Base-by-base conservation (phyloP, 2,797 vertebrate species). In the Siniperca obscura region DNA sequence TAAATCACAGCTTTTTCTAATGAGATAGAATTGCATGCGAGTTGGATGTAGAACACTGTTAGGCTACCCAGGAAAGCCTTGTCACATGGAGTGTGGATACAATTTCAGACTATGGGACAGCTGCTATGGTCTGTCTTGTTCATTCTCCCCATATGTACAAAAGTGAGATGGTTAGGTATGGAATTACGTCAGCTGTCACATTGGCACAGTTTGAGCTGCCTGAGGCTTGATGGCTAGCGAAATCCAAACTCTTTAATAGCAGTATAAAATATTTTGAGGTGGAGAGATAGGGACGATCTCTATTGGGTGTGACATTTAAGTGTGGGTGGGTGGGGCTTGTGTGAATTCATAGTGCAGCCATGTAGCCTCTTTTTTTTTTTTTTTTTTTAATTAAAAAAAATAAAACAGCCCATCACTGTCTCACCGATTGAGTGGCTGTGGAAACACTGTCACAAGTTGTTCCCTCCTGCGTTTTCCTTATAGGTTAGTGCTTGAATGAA, bases 41-140 rank as follows among this genome's bases (percentile, higher is more conserved):
- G 27, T 68, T 82, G 46, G 57, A 55, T 2, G 57, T 19, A 61
- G 57, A 65, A 34, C 48, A 10, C 19, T 59, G 21, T 36, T 7
- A 10, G 7, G 12, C 48, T 61, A 48, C 19, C 2, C 25, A 48
- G n/a, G 16, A 76, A 84, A 64, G 42, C 19, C 57, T 62, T 46
- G 68, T 57, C 70, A 78, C 81, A 74, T 82, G 61, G 30, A 4
- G 42, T 11, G 46, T 53, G 76, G 82, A 69, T 83, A 61, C 8
- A 36, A 10, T 91, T 89, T 90, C 79, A 85, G 53, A 76, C 16
- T 46, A 25, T 27, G 27, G 50, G 64, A 42, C 89, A 91, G 85
- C 90, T 89, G 83, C 81, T 42, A 42, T 61, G 38, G 74, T 80
- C 74, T 0, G 12, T 86, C 83, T 80, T 16, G 19, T 2, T 44